Evolutionary conservation across 2,888 invertebrate species (phyloP), one percentile per base, ranked within the genome.

Genomic region (Tethea ocularis): DNA sequence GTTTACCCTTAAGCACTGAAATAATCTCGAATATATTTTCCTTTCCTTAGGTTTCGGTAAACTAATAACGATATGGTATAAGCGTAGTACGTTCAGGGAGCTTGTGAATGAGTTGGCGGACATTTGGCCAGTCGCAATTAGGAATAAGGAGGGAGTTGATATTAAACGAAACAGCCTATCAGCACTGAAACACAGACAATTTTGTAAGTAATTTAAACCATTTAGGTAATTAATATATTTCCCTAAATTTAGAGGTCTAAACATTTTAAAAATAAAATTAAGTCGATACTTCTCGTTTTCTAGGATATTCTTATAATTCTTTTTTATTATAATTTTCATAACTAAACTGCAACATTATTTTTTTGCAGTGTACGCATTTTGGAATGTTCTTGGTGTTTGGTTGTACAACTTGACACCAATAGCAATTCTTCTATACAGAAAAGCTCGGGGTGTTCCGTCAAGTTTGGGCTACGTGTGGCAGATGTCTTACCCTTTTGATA

Each of bases 401-500:
- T 66, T 88, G 38, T 90, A 84, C 62, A 83, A 80, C 63, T 62
- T 87, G 59, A 88, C 88, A 23, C 89, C 91, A 17, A 73, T 90
- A 33, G 75, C 71, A 1, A 61, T 88, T 24, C 78, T 83, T 59
- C 24, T 80, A 8, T 89, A 86, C 71, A 71, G 76, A 38, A 75
- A 66, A 61, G 64, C 76, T 23, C 76, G 77, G 38, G 84, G 82
- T n/a, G 60, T 67, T 15, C 74, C 82, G 1, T 70, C 85, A 38
- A 66, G 78, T 46, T 69, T 88, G 46, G 87, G 86, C 52, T 87
- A 80, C 63, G 80, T 89, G 52, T 90, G 84, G 86, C 83, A 82
- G 59, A 69, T 84, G 63, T 64, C 74, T 58, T 91, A 91, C 64
- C 90, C 89, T n/a, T 88, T 89, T 70, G 88, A 89, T 66, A 88